Evolutionary conservation across 2,113 vertebrate genomes (phyloP), one percentile per base, ranked within the genome.

Genomic region (Enhydra lutris): DNA sequence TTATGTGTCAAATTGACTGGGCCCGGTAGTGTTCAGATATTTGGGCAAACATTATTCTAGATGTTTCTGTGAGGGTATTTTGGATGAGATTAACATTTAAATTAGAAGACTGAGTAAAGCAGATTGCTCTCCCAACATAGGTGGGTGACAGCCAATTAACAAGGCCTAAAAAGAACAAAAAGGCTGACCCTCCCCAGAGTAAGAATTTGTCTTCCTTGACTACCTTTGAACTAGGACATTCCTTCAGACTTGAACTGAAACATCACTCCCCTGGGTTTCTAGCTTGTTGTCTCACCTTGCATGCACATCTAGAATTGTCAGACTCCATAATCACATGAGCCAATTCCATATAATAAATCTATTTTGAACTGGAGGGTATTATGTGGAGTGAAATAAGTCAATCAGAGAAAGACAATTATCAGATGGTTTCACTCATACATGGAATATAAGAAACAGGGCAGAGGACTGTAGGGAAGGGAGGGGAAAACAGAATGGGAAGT

Each of bases 1-100:
- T 87, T 52, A 73, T 69, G 6, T 81, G 57, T 92, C 31, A 74
- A 88, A 12, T 47, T 89, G 80, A 97, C 18, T 45, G 69, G 39
- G 80, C 13, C 12, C 78, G 1, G 15, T 42, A 42, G 14, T 59
- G 18, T 36, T 3, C 24, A 90, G 74, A 87, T 85, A 74, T 84
- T 78, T 94, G 52, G 57, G 50, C 34, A 85, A 80, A 61, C 34
- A 52, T 79, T 71, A 82, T 79, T 78, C 57, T 92, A 73, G 23
- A 63, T 85, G 24, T 47, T 69, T 74, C 39, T 67, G 26, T 26
- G 45, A 90, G 17, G 80, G 23, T 79, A 34, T 52, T 88, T 47
- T 82, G 69, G 61, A 65, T 93, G 34, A 86, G 10, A 59, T 42
- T 94, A 88, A 88, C 71, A 84, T 89, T 91, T 94, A 94, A 85